These are phyloP conservation scores for Thalassaphorura encarpata DNA, from an alignment of 1,140 invertebrate genomes.

Conservation along the genomic window DNA sequence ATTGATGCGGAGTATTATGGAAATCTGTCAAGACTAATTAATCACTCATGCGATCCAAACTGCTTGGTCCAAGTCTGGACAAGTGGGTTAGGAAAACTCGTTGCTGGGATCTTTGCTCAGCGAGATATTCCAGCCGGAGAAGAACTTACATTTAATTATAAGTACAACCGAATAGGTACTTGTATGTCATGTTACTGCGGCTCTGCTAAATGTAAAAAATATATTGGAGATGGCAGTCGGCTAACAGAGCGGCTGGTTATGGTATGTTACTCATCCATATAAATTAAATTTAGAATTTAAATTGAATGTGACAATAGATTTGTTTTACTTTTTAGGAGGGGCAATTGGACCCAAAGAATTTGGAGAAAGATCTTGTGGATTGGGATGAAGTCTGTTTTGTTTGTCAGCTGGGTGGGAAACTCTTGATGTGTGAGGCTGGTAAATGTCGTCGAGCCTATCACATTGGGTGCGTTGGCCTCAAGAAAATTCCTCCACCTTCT, in stretches of 20 bases:
- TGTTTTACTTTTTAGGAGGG: too few relatives aligned
- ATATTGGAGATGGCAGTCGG: conserved; percentile 4
- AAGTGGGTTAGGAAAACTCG: conserved; percentile 1
- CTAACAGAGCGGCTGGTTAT: conserved; percentile 9
- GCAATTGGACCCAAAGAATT: too few relatives aligned
- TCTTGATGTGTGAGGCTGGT: conserved; percentile 15
- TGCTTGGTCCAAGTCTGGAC: conserved; percentile 13
- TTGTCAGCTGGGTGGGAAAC: conserved; percentile 13
- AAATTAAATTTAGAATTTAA: not conserved
- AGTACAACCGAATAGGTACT: conserved; percentile 3
- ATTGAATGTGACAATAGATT: too few relatives aligned
- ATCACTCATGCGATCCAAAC: conserved; percentile 26
- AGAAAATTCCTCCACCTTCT: not conserved
- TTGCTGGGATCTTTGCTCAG: conserved; percentile 20
- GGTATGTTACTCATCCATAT: not conserved
- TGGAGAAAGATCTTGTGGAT: too few relatives aligned
- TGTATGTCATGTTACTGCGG: conserved; percentile 17
- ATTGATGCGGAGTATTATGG: conserved; percentile 28
- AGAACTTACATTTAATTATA: conserved; percentile 28
- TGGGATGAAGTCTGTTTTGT: conserved; percentile 18
- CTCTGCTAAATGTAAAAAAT: conserved; percentile 7
- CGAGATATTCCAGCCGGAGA: conserved; percentile 12
- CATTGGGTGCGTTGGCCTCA: conserved; percentile 6
- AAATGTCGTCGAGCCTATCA: conserved; percentile 18
- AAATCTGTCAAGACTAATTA: conserved; percentile 22